These are phyloP conservation scores for Eremobia ochroleuca DNA, from an alignment of 2,888 invertebrate genomes.

Conservation along the genomic window DNA sequence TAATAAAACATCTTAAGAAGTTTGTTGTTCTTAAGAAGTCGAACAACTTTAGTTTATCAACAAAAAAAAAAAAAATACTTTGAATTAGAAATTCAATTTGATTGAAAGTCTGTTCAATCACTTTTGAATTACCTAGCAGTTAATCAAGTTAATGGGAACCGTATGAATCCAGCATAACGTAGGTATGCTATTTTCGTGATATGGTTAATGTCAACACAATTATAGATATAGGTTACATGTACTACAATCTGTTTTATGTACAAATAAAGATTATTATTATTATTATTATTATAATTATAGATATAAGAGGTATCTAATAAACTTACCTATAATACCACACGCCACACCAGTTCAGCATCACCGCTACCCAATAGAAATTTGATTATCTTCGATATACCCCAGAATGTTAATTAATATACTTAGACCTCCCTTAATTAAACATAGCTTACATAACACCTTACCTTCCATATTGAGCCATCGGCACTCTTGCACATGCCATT, in stretches of 20 bases:
- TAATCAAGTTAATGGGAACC: no score
- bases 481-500: conserved; percentile 76
- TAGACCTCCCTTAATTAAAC: conserved; percentile 58
- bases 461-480: conserved; percentile 72
- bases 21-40: no score
- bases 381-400: conserved; percentile 1
- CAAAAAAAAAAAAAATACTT: background rate
- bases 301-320: background rate
- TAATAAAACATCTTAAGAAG: background rate
- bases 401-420: conserved; percentile 30
- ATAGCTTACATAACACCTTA: conserved; percentile 47
- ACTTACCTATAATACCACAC: background rate
- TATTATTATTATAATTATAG: no score
- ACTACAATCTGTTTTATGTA: no score
- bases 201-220: background rate
- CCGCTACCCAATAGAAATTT: background rate
- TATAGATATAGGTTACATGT: no score
- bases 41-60: background rate
- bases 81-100: background rate
- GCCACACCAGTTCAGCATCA: background rate
- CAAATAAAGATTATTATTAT: no score
- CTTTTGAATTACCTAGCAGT: no score
- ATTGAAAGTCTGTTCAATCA: background rate
- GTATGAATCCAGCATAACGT: background rate
- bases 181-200: background rate